Percentiles rank a stretch among this genome's conserved stretches.
phyloP scores from a whole-genome alignment of 2,888 invertebrate genomes.

The Tipula helvola region DNA sequence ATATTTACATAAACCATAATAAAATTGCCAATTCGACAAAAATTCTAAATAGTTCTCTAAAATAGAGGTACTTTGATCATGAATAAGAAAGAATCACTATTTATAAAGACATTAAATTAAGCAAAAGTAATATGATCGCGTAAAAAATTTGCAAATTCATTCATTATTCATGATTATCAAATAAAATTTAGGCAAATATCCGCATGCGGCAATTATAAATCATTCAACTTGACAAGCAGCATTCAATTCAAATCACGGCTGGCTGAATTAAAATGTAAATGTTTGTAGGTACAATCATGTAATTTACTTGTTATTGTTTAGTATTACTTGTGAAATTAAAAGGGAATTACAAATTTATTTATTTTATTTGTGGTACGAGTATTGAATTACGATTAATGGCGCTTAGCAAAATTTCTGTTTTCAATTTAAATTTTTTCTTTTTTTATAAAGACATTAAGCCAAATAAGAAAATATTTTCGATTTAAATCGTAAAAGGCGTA shows the following conservation, averaged over 20 bases:
- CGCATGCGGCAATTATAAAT: background rate
- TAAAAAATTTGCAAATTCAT: background rate
- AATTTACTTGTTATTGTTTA: background rate
- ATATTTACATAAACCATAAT: background rate
- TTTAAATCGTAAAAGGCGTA: background rate
- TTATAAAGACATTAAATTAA: background rate
- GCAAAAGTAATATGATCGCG: background rate
- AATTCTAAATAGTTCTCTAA: background rate
- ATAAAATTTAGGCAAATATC: background rate
- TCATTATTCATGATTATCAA: background rate
- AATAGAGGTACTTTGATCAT: background rate
- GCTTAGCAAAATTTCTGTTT: background rate
- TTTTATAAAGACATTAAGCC: background rate
- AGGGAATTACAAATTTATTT: too few relatives aligned
- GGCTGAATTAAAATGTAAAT: too few relatives aligned
- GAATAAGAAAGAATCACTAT: background rate
- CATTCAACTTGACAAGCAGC: background rate
- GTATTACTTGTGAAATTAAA: too few relatives aligned
- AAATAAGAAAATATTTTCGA: background rate
- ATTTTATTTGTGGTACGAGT: background rate
- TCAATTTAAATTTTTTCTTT: too few relatives aligned
- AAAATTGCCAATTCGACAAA: background rate
- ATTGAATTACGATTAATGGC: background rate
- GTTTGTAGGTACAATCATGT: too few relatives aligned
- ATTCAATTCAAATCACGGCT: background rate